Evolutionary conservation across 2,888 invertebrate genomes (phyloP).

Genomic region (Noctua janthina): DNA sequence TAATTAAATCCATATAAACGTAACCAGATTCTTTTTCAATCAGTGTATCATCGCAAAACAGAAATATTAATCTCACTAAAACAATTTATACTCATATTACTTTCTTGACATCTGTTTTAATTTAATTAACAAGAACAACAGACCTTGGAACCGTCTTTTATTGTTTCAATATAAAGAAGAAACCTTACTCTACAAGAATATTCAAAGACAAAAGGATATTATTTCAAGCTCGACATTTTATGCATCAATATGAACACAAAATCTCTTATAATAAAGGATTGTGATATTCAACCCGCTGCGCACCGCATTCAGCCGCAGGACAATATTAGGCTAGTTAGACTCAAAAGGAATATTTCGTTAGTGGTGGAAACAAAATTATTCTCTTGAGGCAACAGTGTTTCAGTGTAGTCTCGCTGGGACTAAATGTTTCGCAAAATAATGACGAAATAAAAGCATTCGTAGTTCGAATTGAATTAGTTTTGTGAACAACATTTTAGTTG

Average conservation of each 20-base stretch:
- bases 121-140: constrained; percentile 54
- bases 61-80: constrained; percentile 12
- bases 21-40: neutral
- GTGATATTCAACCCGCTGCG: constrained; percentile 18
- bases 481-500: constrained; percentile 40
- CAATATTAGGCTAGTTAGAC: constrained; percentile 32
- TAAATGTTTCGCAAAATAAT: constrained; percentile 43
- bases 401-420: constrained; percentile 25
- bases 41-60: neutral
- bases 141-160: constrained; percentile 18
- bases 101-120: constrained; percentile 42
- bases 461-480: constrained; percentile 51
- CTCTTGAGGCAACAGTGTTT: constrained; percentile 34
- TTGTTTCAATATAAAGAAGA: constrained; percentile 50
- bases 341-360: constrained; percentile 53
- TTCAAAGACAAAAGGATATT: constrained; percentile 36
- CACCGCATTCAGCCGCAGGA: constrained; percentile 12
- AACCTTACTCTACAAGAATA: constrained; percentile 32
- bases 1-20: neutral
- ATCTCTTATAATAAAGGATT: constrained; percentile 32
- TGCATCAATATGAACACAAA: constrained; percentile 39
- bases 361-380: constrained; percentile 49
- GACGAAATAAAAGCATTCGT: constrained; percentile 34
- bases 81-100: constrained; percentile 23
- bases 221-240: constrained; percentile 38